A percentile compares a stretch with the other conserved stretches of the same genome.
Conservation (phyloP, 2,888 invertebrate species). For the Pollenia amentaria region DNA sequence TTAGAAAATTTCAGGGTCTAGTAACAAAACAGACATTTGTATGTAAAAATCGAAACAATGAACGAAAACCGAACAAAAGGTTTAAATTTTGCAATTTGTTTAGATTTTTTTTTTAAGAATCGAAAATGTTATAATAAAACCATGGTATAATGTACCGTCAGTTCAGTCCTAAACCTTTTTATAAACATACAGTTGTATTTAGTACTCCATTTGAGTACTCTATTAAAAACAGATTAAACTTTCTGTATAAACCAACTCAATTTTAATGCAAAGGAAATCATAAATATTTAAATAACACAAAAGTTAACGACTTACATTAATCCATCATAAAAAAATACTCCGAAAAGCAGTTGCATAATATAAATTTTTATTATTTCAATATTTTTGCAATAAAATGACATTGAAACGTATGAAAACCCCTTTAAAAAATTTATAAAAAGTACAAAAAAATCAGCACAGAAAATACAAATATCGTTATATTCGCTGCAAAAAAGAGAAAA, state of each 20-base stretch:
- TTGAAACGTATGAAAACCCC: neutral
- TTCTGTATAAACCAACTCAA: neutral
- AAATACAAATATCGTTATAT: neutral
- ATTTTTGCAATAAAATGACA: slow-evolving; percentile 9
- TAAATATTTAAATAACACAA: neutral
- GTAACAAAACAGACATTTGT: no score
- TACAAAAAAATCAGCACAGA: neutral
- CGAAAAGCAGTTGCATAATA: neutral
- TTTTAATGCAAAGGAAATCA: neutral
- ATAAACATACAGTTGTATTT: no score
- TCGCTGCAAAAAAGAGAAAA: neutral
- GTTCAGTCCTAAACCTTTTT: no score
- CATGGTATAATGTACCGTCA: no score
- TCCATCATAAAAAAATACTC: neutral
- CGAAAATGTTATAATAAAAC: no score
- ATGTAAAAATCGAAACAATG: no score
- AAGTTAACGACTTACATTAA: neutral
- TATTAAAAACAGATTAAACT: slow-evolving; percentile 7
- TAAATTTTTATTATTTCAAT: slow-evolving; percentile 20
- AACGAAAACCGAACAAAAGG: no score
- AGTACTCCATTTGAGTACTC: neutral
- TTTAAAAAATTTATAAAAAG: neutral
- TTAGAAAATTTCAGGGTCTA: no score
- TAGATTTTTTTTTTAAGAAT: no score
- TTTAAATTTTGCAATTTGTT: no score